Evolutionary conservation across 2,888 invertebrate species (phyloP).

Genomic region (Sclerodermus sp.): DNA sequence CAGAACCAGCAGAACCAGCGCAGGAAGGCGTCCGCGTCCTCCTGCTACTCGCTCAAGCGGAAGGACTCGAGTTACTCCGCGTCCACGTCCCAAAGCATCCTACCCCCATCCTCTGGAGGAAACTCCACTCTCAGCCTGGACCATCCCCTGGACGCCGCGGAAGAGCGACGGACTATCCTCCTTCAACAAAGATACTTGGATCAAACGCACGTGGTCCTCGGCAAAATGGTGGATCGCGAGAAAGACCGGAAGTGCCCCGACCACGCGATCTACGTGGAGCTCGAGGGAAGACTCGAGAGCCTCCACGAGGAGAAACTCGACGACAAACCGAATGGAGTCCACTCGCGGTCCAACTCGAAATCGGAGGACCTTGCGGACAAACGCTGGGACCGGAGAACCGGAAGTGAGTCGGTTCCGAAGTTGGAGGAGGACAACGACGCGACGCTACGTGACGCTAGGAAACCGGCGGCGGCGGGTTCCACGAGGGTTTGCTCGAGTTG

Average conservation of each 20-base stretch:
- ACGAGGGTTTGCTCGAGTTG: no score
- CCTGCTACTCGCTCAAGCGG: conserved; percentile 24
- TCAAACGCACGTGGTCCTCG: conserved; percentile 25
- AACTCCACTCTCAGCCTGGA: conserved; percentile 32
- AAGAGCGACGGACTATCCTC: conserved; percentile 11
- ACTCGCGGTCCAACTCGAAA: no score
- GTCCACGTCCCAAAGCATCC: conserved; percentile 45
- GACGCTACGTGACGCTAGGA: no score
- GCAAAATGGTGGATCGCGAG: conserved; percentile 21
- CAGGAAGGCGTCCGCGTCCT: conserved; percentile 26
- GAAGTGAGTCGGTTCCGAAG: no score
- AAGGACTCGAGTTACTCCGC: conserved; percentile 41
- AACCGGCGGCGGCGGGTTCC: no score
- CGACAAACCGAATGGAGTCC: no score
- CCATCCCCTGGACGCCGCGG: conserved; percentile 12
- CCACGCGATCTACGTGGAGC: conserved; percentile 17
- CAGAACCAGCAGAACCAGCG: conserved; percentile 12
- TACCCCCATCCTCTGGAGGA: conserved; percentile 34
- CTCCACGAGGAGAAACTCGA: no score
- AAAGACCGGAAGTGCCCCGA: conserved; percentile 34
- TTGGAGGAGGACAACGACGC: no score
- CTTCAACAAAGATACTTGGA: conserved; percentile 34
- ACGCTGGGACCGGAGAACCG: no score
- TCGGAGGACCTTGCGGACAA: no score
- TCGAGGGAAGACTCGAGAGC: no score